A percentile compares a stretch with the other conserved stretches of the same genome.
Evolutionary conservation across 37 sponge, comb jelly and placozoan species (phyloP).

Genomic region (Halichondria panicea): DNA sequence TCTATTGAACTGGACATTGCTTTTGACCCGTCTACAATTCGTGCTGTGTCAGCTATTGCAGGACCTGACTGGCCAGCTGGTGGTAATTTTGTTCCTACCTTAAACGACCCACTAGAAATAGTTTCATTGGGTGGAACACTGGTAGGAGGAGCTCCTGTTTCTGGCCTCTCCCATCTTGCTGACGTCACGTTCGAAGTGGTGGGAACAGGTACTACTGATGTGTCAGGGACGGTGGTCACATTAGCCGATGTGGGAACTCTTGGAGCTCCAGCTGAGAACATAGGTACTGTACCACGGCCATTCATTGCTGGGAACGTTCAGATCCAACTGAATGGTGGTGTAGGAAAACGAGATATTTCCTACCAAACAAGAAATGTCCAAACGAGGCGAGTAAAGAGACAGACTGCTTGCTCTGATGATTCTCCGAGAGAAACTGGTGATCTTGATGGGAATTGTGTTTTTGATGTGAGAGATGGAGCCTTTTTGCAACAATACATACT

Average conservation of each 20-base stretch:
- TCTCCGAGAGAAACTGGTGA: constrained; percentile 69
- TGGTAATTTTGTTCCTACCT: neutral
- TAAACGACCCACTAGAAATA: constrained; percentile 25
- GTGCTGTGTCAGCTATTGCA: constrained; percentile 15
- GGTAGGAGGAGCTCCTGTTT: constrained; percentile 4
- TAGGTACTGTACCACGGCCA: constrained; percentile 11
- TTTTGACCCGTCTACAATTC: constrained; percentile 51
- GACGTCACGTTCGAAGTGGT: constrained; percentile 29
- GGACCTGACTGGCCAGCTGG: constrained; percentile 36
- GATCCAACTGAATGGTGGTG: neutral
- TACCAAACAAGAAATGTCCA: neutral
- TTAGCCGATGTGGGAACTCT: constrained; percentile 5
- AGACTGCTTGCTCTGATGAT: constrained; percentile 12
- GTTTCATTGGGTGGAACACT: constrained; percentile 56
- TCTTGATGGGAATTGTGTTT: constrained; percentile 69
- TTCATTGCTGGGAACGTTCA: constrained; percentile 63
- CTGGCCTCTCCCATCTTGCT: constrained; percentile 31
- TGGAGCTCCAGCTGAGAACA: constrained; percentile 16
- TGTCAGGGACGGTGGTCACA: constrained; percentile 27
- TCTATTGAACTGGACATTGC: constrained; percentile 52
- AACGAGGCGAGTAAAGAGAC: constrained; percentile 1
- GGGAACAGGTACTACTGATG: constrained; percentile 16
- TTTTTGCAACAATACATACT: constrained; percentile 50
- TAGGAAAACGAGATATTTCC: neutral
- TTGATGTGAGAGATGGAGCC: constrained; percentile 59